phyloP scores from a whole-genome alignment of 2,888 invertebrate species.

The Patella ulyssiponensis region DNA sequence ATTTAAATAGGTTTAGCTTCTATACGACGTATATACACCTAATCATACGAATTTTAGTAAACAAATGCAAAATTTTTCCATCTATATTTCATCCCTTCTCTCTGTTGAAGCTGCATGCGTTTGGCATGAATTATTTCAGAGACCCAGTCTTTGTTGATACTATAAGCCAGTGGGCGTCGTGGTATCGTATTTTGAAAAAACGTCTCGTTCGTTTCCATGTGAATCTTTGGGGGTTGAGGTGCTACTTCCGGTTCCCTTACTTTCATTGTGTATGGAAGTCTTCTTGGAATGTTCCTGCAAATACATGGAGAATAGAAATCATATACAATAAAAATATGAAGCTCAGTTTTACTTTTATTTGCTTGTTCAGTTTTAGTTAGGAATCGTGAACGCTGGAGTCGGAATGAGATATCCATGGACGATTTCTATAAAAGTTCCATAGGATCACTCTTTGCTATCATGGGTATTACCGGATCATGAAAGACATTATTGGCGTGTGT shows the following conservation, averaged over 20 bases:
- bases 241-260: constrained; percentile 54
- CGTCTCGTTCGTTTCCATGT: constrained; percentile 68
- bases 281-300: constrained; percentile 51
- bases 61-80: constrained; percentile 68
- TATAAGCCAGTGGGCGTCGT: constrained; percentile 57
- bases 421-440: too few species aligned
- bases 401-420: too few species aligned
- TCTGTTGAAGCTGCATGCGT: constrained; percentile 65
- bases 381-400: too few species aligned
- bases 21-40: not conserved
- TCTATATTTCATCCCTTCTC: constrained; percentile 61
- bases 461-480: too few species aligned
- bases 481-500: too few species aligned
- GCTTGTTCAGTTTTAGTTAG: not conserved
- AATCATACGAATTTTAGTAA: constrained; percentile 45
- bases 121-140: constrained; percentile 69
- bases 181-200: constrained; percentile 71
- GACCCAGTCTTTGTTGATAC: constrained; percentile 67
- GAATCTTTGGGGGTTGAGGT: constrained; percentile 60
- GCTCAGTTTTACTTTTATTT: not conserved
- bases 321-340: not conserved
- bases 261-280: constrained; percentile 61
- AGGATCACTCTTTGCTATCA: too few species aligned
- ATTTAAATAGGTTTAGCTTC: too few species aligned
- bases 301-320: not conserved